Base-by-base conservation (phyloP, 1,140 invertebrate species). In the Thaumatotibia leucotreta region DNA sequence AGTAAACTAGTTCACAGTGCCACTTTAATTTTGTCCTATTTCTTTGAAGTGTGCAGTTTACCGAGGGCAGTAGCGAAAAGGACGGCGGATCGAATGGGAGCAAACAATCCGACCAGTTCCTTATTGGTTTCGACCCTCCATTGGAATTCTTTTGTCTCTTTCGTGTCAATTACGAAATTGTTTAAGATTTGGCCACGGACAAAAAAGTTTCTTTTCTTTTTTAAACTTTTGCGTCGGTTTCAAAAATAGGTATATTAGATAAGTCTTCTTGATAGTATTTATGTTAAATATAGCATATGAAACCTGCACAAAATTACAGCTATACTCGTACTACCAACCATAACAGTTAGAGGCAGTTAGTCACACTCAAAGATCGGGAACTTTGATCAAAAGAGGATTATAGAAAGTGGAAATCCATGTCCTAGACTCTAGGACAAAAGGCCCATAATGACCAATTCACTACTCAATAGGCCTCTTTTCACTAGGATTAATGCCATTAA, bases 131-230 rank as follows among this genome's bases (percentile, higher is more conserved):
- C 52, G 52, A 58, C 27, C 52, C 52, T 31, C 27, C 11, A 2
- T n/a, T n/a, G 52, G 27, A 58, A 58, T 58, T 58, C 52, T 58
- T 58, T 58, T 58, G 52, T 58, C 52, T 58, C 22, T 29, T 31
- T 58, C 52, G 24, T 58, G 52, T 58, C 52, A 58, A 58, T 58
- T 58, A 58, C 52, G 52, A 58, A 58, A 58, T 58, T 58, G 52
- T 27, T 58, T 20, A 20, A 58, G 52, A 58, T 58, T 58, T 58
- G 23, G 52, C 24, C 23, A 20, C 24, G 23, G 52, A 58, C 52
- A 11, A 58, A 58, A 29, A 27, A 58, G n/a, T 20, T 14, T 20
- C 17, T 45, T 45, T 45, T 14, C 2, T 6, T 29, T 29, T 29
- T 6, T 29, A 29, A 14, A 14, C 20, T 45, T 45, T 45, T 20